These are phyloP conservation scores for Sciurus niger DNA, from an alignment of 2,113 vertebrate genomes.

Conservation along the genomic window DNA sequence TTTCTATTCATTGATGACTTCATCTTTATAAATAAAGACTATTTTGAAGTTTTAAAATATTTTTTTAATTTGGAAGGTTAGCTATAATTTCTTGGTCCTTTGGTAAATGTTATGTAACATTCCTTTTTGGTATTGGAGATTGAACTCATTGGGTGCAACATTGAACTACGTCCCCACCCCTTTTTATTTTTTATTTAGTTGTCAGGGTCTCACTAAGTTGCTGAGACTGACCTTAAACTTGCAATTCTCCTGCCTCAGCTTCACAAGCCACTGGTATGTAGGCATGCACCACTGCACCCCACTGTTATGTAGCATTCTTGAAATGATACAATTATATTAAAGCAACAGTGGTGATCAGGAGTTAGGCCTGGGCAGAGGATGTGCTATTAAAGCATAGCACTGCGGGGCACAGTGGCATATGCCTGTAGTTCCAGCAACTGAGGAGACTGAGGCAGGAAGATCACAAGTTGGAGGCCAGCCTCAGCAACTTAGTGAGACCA, in stretches of 20 bases:
- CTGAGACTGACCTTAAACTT: too few relatives aligned
- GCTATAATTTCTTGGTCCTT: constrained; percentile 48
- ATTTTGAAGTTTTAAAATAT: neutral
- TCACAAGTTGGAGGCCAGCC: too few relatives aligned
- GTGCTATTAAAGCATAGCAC: neutral
- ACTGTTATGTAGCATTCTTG: constrained; percentile 34
- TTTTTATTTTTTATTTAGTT: too few relatives aligned
- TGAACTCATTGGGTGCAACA: too few relatives aligned
- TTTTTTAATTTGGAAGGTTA: neutral
- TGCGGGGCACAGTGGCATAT: neutral
- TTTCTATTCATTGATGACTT: neutral
- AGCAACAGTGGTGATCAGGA: neutral
- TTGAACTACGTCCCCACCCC: too few relatives aligned
- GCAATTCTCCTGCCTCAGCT: too few relatives aligned
- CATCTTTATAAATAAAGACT: neutral
- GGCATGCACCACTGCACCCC: too few relatives aligned
- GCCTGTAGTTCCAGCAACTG: too few relatives aligned
- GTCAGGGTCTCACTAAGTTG: too few relatives aligned
- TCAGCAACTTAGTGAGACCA: too few relatives aligned
- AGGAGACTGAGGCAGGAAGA: too few relatives aligned
- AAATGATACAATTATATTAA: constrained; percentile 39
- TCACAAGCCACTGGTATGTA: too few relatives aligned
- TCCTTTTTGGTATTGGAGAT: neutral
- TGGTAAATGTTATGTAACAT: constrained; percentile 40
- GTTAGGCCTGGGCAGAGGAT: neutral